Conservation (phyloP, 2,113 vertebrate species). For the Odocoileus hemionus region DNA sequence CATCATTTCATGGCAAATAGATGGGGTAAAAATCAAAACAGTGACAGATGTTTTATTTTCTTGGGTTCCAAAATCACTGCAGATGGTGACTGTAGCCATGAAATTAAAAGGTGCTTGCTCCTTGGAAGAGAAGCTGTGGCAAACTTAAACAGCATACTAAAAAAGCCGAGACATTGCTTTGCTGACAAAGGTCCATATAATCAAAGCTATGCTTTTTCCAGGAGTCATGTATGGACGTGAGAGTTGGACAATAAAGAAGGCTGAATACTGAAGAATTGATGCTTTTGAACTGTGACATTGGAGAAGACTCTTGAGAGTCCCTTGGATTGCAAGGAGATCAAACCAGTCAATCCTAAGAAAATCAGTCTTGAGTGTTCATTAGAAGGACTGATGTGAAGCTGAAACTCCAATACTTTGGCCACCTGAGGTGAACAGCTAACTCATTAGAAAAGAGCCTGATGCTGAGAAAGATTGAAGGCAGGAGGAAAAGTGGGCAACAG, state of each 20-base stretch:
- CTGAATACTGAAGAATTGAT: neutral
- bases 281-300: neutral
- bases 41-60: neutral
- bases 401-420: neutral
- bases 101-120: neutral
- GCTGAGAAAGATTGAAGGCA: neutral
- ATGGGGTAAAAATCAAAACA: neutral
- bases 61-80: neutral
- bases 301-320: neutral
- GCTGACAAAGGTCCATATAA: neutral
- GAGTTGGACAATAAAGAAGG: neutral
- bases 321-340: neutral
- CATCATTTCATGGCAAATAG: neutral
- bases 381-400: neutral
- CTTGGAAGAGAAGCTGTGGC: neutral
- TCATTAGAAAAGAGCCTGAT: neutral
- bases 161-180: neutral
- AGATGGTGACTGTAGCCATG: neutral
- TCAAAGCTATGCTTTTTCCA: neutral
- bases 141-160: neutral
- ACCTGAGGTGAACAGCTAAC: neutral
- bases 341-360: neutral
- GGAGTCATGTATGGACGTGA: accelerated
- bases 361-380: neutral
- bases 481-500: accelerated